phyloP scores from a whole-genome alignment of 1,140 invertebrate species.

The Dendroctonus valens region DNA sequence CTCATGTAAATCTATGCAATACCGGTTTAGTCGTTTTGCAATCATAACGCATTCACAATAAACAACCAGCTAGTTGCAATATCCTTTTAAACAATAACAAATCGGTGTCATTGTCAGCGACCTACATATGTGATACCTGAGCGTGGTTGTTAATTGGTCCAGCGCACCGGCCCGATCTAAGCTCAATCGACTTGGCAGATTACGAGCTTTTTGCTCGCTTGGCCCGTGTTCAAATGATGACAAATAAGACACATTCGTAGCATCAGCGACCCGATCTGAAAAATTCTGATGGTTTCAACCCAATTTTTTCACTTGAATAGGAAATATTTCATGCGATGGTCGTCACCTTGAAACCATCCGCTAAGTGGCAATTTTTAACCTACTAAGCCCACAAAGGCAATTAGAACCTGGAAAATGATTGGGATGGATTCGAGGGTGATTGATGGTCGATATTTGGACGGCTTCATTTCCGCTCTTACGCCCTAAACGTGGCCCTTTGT shows the following conservation, averaged over 20 bases:
- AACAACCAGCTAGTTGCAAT: slow-evolving; percentile 13
- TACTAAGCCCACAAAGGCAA: not conserved
- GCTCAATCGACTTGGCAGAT: not conserved
- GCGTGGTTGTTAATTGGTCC: not conserved
- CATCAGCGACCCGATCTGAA: no score
- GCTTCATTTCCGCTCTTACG: slow-evolving; percentile 1
- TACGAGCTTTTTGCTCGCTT: not conserved
- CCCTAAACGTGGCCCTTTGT: not conserved
- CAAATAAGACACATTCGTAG: not conserved
- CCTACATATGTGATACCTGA: slow-evolving; percentile 23
- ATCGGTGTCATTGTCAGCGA: slow-evolving; percentile 29
- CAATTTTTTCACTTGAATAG: no score
- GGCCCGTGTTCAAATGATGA: not conserved
- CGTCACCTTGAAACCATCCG: no score
- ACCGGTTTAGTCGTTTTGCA: not conserved
- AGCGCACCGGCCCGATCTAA: slow-evolving; percentile 2
- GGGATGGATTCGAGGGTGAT: slow-evolving; percentile 3
- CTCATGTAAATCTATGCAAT: not conserved
- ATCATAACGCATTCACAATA: slow-evolving; percentile 1
- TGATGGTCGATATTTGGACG: not conserved
- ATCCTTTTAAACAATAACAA: slow-evolving; percentile 19
- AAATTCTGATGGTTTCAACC: no score
- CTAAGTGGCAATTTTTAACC: no score
- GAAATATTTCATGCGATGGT: no score
- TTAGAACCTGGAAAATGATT: not conserved